These are phyloP conservation scores for Athene cunicularia DNA, from an alignment of 2,113 vertebrate genomes.

Conservation along the genomic window DNA sequence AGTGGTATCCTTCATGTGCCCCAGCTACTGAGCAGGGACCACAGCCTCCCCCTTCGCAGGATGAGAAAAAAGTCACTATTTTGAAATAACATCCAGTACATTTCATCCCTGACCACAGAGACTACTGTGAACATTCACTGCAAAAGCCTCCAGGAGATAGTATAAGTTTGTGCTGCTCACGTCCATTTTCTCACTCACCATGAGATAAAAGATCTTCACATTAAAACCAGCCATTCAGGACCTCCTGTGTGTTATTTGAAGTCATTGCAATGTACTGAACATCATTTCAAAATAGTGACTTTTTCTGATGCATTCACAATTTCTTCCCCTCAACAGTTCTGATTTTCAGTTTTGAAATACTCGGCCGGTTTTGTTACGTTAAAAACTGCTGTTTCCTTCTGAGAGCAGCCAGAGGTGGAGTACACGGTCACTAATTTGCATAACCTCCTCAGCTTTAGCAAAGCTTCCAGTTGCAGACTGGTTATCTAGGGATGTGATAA, in stretches of 20 bases:
- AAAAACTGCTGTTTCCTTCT: neutral
- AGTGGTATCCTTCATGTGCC: rapidly evolving
- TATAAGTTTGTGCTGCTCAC: neutral
- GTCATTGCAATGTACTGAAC: neutral
- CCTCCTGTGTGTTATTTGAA: neutral
- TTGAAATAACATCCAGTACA: neutral
- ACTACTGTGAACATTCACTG: neutral
- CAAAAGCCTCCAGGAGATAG: neutral
- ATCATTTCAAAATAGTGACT: neutral
- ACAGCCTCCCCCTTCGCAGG: neutral
- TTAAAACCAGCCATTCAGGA: neutral
- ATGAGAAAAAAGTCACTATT: neutral
- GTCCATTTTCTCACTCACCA: neutral
- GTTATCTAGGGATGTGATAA: neutral
- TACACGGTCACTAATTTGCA: neutral
- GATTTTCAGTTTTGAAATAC: neutral
- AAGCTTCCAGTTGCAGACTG: neutral
- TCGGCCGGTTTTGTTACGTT: neutral
- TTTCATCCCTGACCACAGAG: neutral
- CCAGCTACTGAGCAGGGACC: no score
- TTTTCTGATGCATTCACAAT: neutral
- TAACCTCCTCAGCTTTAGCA: neutral
- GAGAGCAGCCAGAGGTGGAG: neutral
- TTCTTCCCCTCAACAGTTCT: neutral
- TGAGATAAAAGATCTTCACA: neutral